Conservation (phyloP, 2,888 invertebrate species). For the Parnassius apollo region DNA sequence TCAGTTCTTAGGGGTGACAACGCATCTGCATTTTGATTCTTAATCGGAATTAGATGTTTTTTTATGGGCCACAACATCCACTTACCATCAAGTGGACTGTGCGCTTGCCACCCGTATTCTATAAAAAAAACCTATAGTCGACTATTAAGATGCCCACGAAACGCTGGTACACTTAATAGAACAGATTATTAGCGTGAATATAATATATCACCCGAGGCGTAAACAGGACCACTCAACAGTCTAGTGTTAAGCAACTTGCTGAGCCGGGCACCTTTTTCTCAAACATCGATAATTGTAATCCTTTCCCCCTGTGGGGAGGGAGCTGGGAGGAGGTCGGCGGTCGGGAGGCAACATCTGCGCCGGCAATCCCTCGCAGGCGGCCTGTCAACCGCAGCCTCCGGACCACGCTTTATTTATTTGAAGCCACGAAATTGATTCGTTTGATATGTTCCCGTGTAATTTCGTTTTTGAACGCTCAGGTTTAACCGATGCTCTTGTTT, state of each 20-base stretch:
- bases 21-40: no score
- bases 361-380: constrained; percentile 63
- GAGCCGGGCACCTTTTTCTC: constrained; percentile 28
- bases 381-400: constrained; percentile 67
- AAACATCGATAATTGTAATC: constrained; percentile 35
- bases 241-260: constrained; percentile 10
- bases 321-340: constrained; percentile 6
- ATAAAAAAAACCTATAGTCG: no score
- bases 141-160: no score
- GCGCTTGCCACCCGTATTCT: no score
- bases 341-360: constrained; percentile 55
- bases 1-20: no score
- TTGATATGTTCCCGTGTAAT: constrained; percentile 49
- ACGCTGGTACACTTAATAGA: no score
- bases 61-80: no score
- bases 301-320: constrained; percentile 30
- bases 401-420: constrained; percentile 58
- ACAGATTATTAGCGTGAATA: no score
- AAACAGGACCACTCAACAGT: not conserved
- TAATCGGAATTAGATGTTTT: no score
- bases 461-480: constrained; percentile 28
- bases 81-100: no score
- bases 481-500: not conserved
- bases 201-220: not conserved
- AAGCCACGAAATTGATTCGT: constrained; percentile 67